Base-by-base conservation (phyloP, 2,113 vertebrate genomes). In the Notarius lentiginosus region DNA sequence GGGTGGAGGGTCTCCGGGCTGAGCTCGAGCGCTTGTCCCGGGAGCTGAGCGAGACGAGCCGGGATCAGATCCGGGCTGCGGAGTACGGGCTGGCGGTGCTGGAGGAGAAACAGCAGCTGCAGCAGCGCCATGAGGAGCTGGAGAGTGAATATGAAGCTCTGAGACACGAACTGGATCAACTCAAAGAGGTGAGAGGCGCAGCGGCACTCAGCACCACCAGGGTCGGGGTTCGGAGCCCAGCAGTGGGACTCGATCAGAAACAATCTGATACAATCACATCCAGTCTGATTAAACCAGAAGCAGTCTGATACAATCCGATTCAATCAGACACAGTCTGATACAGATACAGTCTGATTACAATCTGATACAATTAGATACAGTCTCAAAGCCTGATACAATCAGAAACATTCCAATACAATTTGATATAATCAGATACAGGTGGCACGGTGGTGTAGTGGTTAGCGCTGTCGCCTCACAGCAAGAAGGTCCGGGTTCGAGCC, bases 51-150 rank as follows among this genome's bases (percentile, higher is more conserved):
- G 98, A 98, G 87, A 99, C 98, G 88, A 98, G 95, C 87, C 95
- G 95, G 5, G 96, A 99, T 94, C 98, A 99, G 96, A 99, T 99
- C 93, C 98, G 99, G 94, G 98, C 98, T 86, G 98, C 98, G 5
- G 97, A 99, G 89, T 99, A 98, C 34, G 98, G 98, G 79, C 94
- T 99, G 91, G 98, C 94, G 88, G 98, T 99, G 89, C 95, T 99
- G 88, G 98, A 99, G 94, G 98, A 99, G 95, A 99, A 99, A 89
- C 97, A 99, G 92, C 96, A 97, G 92, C 96, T 99, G 84, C 97
- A 99, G 89, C 96, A 96, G 93, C 95, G 97, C 84, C 97, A 96
- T 24, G 98, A 99, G 34, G 98, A 99, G 90, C 90, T 99, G 91
- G 98, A 99, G 93, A 92, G 95, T 41, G 98, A 99, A 79, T 95